Conservation (phyloP, 1,140 invertebrate species). For the Lepidurus packardi region DNA sequence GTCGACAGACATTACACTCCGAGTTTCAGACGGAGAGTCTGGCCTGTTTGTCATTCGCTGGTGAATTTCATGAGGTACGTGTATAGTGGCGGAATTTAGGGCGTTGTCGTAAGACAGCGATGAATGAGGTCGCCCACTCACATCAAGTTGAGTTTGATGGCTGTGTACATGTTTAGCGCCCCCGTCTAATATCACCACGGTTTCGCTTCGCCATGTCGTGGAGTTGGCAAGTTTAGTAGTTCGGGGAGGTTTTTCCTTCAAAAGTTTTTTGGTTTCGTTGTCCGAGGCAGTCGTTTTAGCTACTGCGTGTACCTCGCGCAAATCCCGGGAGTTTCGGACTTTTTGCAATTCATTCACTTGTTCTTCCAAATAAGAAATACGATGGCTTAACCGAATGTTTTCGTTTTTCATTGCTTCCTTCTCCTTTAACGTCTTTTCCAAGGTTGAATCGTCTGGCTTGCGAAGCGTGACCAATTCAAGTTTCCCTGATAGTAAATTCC, state of each 20-base stretch:
- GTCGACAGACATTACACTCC: constrained; percentile 41
- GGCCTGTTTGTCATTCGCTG: constrained; percentile 13
- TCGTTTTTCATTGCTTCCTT: constrained; percentile 59
- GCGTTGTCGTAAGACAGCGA: not conserved
- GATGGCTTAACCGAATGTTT: constrained; percentile 73
- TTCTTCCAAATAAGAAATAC: constrained; percentile 82
- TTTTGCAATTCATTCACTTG: constrained; percentile 53
- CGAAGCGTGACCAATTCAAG: not conserved
- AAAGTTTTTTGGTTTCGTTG: constrained; percentile 31
- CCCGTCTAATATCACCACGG: not conserved
- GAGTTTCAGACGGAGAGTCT: not conserved
- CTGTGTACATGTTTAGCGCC: not conserved
- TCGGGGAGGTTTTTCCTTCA: constrained; percentile 33
- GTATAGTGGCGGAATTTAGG: not conserved
- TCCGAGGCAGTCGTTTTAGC: not conserved
- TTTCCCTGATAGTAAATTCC: not conserved
- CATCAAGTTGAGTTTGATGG: not conserved
- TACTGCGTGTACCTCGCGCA: not conserved
- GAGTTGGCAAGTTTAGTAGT: constrained; percentile 29
- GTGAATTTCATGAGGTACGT: not conserved
- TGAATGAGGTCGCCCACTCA: not conserved
- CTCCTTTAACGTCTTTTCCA: constrained; percentile 36
- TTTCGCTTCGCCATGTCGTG: constrained; percentile 4
- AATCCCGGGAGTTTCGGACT: constrained; percentile 16
- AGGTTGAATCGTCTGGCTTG: not conserved